Evolutionary conservation across 2,113 vertebrate genomes (phyloP).

Genomic region (Oophaga pumilio): DNA sequence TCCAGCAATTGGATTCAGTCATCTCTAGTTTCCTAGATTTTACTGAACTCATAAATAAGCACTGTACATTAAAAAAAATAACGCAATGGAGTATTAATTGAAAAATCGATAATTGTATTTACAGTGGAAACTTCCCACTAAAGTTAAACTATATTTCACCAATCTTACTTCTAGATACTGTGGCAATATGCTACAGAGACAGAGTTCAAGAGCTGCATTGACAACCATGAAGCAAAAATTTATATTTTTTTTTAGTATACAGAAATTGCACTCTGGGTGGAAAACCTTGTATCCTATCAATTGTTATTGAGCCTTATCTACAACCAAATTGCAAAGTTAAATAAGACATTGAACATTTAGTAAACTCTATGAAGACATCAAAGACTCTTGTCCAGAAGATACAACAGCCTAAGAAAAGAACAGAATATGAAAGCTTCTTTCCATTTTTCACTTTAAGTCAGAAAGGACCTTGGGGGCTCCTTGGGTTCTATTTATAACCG

Average conservation of each 20-base stretch:
- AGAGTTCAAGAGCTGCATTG: neutral
- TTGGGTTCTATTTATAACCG: slow-evolving; percentile 54
- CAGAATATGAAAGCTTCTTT: slow-evolving; percentile 36
- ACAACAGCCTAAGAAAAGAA: neutral
- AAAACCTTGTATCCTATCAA: neutral
- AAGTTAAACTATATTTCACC: neutral
- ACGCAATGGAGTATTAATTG: neutral
- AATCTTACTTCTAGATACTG: neutral
- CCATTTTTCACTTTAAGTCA: slow-evolving; percentile 27
- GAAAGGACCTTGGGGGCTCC: slow-evolving; percentile 48
- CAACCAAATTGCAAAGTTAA: neutral
- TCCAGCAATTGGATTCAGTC: too few species aligned
- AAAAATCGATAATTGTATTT: neutral
- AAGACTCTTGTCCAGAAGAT: neutral
- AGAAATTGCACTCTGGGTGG: neutral
- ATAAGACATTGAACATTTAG: neutral
- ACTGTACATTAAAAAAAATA: neutral
- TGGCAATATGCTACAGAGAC: neutral
- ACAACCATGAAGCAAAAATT: neutral
- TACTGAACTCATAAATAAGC: neutral
- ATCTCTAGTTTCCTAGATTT: neutral
- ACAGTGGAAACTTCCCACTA: neutral
- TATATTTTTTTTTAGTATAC: neutral
- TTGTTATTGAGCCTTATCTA: neutral
- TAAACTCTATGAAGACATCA: slow-evolving; percentile 8